A percentile compares a stretch with the other conserved stretches of the same genome.
These are phyloP conservation scores for Stramonita haemastoma DNA, from an alignment of 2,888 invertebrate species.

Conservation along the genomic window DNA sequence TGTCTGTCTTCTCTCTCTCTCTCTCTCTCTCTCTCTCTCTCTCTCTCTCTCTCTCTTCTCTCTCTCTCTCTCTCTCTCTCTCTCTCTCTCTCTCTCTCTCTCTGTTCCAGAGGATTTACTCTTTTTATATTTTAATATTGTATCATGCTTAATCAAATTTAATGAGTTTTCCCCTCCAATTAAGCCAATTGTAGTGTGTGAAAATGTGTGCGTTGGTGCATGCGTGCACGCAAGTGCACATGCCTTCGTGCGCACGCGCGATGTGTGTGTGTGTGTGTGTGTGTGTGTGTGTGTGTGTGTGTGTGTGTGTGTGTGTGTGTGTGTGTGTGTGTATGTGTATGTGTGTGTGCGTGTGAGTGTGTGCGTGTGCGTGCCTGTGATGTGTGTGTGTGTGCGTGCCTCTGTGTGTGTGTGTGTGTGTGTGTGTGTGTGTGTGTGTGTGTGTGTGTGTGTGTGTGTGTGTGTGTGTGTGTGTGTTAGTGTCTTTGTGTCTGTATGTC, in stretches of 20 bases:
- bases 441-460: neutral
- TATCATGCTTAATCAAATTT: too few relatives aligned
- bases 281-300: neutral
- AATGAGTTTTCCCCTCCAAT: neutral
- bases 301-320: constrained; percentile 10
- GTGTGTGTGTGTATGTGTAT: constrained; percentile 1
- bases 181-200: neutral
- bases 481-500: neutral
- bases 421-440: neutral
- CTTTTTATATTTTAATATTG: too few relatives aligned
- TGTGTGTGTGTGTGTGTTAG: neutral
- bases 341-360: constrained; percentile 2
- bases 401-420: constrained; percentile 2
- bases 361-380: neutral
- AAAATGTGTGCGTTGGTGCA: neutral
- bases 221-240: too few relatives aligned
- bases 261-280: too few relatives aligned
- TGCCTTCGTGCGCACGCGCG: too few relatives aligned
- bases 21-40: too few relatives aligned
- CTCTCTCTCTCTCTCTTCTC: too few relatives aligned
- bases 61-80: too few relatives aligned
- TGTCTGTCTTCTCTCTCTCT: too few relatives aligned
- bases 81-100: neutral
- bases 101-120: neutral
- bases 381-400: neutral